A percentile compares a stretch with the other conserved stretches of the same genome.
phyloP scores from a whole-genome alignment of 53 echinoderm and acorn worm genomes.

The Crossaster papposus region DNA sequence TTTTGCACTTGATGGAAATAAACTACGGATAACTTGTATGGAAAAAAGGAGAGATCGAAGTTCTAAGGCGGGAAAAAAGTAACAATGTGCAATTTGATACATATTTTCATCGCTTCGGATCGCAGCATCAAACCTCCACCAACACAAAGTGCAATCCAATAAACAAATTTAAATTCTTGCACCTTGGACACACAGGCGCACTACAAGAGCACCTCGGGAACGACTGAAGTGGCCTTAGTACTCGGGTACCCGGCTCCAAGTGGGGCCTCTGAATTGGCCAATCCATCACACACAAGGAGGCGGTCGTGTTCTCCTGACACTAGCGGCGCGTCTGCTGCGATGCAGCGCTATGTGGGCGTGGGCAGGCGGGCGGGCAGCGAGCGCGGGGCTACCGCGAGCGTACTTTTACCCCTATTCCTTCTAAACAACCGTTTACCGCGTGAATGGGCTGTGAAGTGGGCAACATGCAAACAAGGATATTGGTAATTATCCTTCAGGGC shows the following conservation, averaged over 20 bases:
- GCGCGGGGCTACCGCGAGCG: background rate
- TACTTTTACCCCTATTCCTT: constrained; percentile 5
- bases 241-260: background rate
- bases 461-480: background rate
- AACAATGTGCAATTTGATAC: constrained; percentile 1
- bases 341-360: constrained; percentile 43
- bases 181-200: background rate
- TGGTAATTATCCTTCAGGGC: background rate
- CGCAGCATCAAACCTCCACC: background rate
- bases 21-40: background rate
- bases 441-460: background rate
- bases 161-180: constrained; percentile 11
- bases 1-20: background rate
- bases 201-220: background rate
- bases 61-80: background rate
- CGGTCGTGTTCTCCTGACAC: constrained; percentile 19
- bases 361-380: no score
- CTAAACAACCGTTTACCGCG: constrained; percentile 3
- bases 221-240: background rate
- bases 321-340: background rate
- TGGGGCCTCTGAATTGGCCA: constrained; percentile 14
- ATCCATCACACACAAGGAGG: constrained; percentile 35
- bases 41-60: background rate
- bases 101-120: background rate
- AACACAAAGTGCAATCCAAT: background rate